Base-by-base conservation (phyloP, 2,113 vertebrate genomes). In the Aleadryas rufinucha region DNA sequence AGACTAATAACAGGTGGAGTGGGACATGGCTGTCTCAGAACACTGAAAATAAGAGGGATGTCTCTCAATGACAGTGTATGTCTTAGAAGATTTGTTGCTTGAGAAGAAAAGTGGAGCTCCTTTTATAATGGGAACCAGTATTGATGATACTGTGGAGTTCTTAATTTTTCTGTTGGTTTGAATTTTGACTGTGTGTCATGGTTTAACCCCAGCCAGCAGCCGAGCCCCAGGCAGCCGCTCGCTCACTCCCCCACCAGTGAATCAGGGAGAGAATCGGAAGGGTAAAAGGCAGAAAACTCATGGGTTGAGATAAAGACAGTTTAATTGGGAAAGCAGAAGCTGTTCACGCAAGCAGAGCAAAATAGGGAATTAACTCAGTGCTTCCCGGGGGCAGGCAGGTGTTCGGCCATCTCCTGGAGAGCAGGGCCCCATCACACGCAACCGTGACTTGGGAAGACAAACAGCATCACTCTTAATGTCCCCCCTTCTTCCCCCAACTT, bases 211-310 rank as follows among this genome's bases (percentile, higher is more conserved):
- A 89, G 59, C 27, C 59, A 72, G 35, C 42, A 72, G 31, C 66
- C 42, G 27, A 50, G 37, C 13, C 27, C 22, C 44, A 50, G n/a
- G 27, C 15, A 50, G 66, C 42, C 0, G 0, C 24, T 79, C 0
- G 0, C 50, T 44, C 37, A 37, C 12, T 57, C 17, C 12, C 9
- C 12, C 59, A 81, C 37, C 50, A 65, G 42, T 7, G 27, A 37
- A 37, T 50, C 10, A 11, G 22, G 33, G 33, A 52, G 18, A 37
- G 37, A 65, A 37, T 20, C 1, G 1, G 44, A 50, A 81, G 50
- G 22, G 33, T 63, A 49, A 56, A 63, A 64, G 41, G 35, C 31
- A n/a, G 57, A 71, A 65, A 52, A 57, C 50, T 18, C 10, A 3
- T 28, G 31, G 17, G 8, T 18, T 65, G 68, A 56, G 37, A 44